These are phyloP conservation scores for Caenorhabditis auriculariae DNA, from an alignment of 2,888 invertebrate genomes.

Conservation along the genomic window DNA sequence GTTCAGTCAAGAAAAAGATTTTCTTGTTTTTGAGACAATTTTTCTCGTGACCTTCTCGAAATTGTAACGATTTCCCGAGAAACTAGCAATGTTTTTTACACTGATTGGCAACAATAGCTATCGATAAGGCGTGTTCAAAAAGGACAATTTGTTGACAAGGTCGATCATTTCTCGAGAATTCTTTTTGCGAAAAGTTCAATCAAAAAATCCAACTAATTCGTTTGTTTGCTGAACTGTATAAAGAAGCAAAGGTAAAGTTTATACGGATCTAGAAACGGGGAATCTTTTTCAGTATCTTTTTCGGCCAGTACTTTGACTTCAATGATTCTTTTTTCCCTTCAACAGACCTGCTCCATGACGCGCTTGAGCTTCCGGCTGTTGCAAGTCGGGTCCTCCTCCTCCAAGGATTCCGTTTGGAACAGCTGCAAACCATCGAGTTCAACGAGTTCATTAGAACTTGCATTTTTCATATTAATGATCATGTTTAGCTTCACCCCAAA, in stretches of 20 bases:
- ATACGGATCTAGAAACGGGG: not conserved
- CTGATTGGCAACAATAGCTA: too few relatives aligned
- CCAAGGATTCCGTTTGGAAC: constrained; percentile 30
- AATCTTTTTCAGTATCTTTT: not conserved
- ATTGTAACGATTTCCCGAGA: not conserved
- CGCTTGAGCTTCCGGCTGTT: constrained; percentile 54
- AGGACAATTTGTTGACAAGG: too few relatives aligned
- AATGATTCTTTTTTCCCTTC: not conserved
- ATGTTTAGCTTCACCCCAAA: not conserved
- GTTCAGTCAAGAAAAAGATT: constrained; percentile 1
- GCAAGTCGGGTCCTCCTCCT: constrained; percentile 58
- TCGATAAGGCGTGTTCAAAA: too few relatives aligned
- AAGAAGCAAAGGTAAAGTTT: not conserved
- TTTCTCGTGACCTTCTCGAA: not conserved
- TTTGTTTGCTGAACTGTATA: not conserved
- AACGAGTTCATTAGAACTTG: not conserved
- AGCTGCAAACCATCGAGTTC: constrained; percentile 18
- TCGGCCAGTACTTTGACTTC: not conserved
- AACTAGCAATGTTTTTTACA: too few relatives aligned
- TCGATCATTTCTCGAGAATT: too few relatives aligned
- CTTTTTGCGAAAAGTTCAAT: too few relatives aligned
- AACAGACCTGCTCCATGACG: constrained; percentile 53
- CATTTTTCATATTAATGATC: not conserved
- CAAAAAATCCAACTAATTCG: not conserved
- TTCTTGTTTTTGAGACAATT: not conserved